Evolutionary conservation across 2,888 invertebrate species (phyloP), one percentile per base, ranked within the genome.

Genomic region (Chymomyza amoena): DNA sequence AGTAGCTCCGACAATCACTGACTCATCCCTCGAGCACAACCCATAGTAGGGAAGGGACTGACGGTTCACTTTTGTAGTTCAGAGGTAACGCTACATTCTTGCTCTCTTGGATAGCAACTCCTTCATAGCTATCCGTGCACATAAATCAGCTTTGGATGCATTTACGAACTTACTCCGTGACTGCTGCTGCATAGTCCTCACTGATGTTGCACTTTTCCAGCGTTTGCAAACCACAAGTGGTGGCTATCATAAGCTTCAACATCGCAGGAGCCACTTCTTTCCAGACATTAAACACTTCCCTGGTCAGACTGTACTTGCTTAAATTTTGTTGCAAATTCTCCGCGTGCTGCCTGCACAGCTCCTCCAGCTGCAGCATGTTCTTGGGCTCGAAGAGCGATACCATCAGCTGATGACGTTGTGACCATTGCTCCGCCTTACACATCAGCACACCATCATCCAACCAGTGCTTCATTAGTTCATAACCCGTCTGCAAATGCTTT

Each of bases 381-480:
- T 65, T 61, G 0, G 65, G 59, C 2, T 50, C 67, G 9, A 80
- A 13, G 78, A 81, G 66, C 0, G 63, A 6, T 0, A 56, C 62
- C n/a, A 83, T 51, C 0, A 69, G 64, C 20, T 66, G 61, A 16
- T 83, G 83, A 1, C 84, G 72, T 18, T 74, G 68, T 6, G 66
- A 13, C 81, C 80, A 83, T 6, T 80, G 64, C 4, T 77, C 73
- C 10, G 62, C 28, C 45, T 51, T 20, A n/a, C 83, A 81, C 50
- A 65, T 73, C 15, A 81, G 66, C 3, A 76, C 28, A 20, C 81
- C 71, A 0, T 72, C 70, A 0, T 32, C 70, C 7, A 84, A 68
- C 78, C 78, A 84, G 68, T 72, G 65, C n/a, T n/a, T 65, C 80
- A 84, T 76, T 25, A 83, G 64, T 13, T 83, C 70, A 28, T 78